These are phyloP conservation scores for Brachylomia viminalis DNA, from an alignment of 2,888 invertebrate species.

Conservation along the genomic window DNA sequence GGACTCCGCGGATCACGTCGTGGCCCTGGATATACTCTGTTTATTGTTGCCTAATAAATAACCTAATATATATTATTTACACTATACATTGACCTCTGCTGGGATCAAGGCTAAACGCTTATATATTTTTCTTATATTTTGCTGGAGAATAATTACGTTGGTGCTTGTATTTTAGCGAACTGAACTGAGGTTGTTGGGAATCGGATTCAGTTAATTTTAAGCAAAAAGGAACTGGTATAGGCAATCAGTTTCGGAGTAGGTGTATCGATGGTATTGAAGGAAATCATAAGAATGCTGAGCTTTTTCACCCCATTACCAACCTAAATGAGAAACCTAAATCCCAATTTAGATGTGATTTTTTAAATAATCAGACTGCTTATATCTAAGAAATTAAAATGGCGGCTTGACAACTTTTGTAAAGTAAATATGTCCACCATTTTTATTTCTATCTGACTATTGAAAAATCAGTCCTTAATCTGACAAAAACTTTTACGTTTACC, in stretches of 20 bases:
- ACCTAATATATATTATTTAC: slow-evolving; percentile 50
- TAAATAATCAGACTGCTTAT: too few relatives aligned
- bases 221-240: neutral
- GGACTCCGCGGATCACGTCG: slow-evolving; percentile 70
- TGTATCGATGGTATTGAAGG: neutral
- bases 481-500: too few relatives aligned
- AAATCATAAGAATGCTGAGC: neutral
- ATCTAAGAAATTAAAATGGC: too few relatives aligned
- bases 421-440: too few relatives aligned
- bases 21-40: slow-evolving; percentile 64
- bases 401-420: too few relatives aligned
- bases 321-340: too few relatives aligned
- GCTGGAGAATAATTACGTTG: too few relatives aligned
- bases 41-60: slow-evolving; percentile 65
- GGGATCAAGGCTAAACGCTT: slow-evolving; percentile 40
- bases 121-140: too few relatives aligned
- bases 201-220: neutral
- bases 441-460: too few relatives aligned
- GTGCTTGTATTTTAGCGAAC: neutral
- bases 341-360: too few relatives aligned
- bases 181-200: neutral
- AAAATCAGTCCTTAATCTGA: too few relatives aligned
- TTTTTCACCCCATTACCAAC: too few relatives aligned
- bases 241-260: neutral
- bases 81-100: slow-evolving; percentile 36